phyloP scores from a whole-genome alignment of 2,888 invertebrate species.

The Julus scanicus region DNA sequence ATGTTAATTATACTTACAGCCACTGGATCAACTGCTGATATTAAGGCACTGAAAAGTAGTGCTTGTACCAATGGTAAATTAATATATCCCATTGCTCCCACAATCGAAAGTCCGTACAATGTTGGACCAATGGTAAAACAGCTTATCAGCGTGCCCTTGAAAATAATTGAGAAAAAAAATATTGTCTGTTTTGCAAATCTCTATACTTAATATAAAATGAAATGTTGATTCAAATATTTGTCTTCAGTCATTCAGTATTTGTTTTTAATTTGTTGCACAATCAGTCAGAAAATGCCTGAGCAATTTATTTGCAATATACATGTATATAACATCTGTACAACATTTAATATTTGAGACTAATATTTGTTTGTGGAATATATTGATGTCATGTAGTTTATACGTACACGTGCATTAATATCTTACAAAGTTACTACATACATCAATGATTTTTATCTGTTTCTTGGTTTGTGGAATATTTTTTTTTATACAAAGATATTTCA shows the following conservation, averaged over 20 bases:
- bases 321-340: too few species aligned
- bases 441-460: too few species aligned
- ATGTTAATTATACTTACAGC: constrained; percentile 66
- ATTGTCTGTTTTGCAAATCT: neutral
- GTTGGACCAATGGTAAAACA: constrained; percentile 64
- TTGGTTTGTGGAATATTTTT: too few species aligned
- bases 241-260: neutral
- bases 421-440: too few species aligned
- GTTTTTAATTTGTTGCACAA: too few species aligned
- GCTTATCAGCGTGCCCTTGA: constrained; percentile 64
- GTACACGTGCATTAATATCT: too few species aligned
- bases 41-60: constrained; percentile 69
- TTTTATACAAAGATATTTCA: too few species aligned
- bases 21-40: constrained; percentile 73
- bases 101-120: constrained; percentile 60
- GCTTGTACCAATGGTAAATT: constrained; percentile 62
- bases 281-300: too few species aligned
- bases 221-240: neutral
- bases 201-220: neutral
- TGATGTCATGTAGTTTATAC: too few species aligned
- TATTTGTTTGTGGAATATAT: too few species aligned
- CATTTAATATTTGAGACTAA: too few species aligned
- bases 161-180: neutral
- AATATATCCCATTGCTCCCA: constrained; percentile 59
- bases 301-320: too few species aligned